Base-by-base conservation (phyloP, 1,140 invertebrate genomes). In the Pseudobourletiella spinata region DNA sequence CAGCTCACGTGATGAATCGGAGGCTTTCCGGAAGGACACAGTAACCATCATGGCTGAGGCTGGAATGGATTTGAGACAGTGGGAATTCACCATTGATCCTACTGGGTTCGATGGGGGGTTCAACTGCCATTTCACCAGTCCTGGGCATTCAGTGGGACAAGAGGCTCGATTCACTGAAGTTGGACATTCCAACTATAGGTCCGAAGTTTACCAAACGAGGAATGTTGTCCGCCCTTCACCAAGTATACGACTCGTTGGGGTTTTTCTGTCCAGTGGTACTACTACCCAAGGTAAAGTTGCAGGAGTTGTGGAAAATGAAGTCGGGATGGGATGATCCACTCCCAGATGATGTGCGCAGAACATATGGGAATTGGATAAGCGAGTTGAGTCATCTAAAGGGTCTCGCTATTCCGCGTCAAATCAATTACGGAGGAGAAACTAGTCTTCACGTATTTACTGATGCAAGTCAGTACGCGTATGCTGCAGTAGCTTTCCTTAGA, bases 51-150 rank as follows among this genome's bases (percentile, higher is more conserved):
- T 74, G 65, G 18, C 14, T 2, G n/a, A 60, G 3, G 72, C 65
- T 6, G 54, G 57, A 29, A 74, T 75, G 61, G 68, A 73, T 20
- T 24, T 75, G 3, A 18, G 73, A 61, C 61, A 68, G 29, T 74
- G 71, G 73, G 26, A 11, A 0, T 46, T 16, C 20, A 18, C 16
- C 26, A 2, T 0, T 20, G 42, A 18, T 14, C n/a, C 20, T 3
- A 35, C 0, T 6, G 18, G 18, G 2, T 1, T 14, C 16, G 14
- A 3, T 18, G 1, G 1, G 22, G 2, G 1, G 30, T 22, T 29
- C 4, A 1, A 18, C 6, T 11, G 18, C 3, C 30, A 32, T 2
- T 1, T 26, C 26, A 8, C 3, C 35, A 25, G 57, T 59, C 1
- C 43, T 59, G 16, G 57, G 57, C 16, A 3, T 59, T 1, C 28